These are phyloP conservation scores for Cremastobaeus sp. DNA, from an alignment of 2,888 invertebrate genomes.

Conservation along the genomic window DNA sequence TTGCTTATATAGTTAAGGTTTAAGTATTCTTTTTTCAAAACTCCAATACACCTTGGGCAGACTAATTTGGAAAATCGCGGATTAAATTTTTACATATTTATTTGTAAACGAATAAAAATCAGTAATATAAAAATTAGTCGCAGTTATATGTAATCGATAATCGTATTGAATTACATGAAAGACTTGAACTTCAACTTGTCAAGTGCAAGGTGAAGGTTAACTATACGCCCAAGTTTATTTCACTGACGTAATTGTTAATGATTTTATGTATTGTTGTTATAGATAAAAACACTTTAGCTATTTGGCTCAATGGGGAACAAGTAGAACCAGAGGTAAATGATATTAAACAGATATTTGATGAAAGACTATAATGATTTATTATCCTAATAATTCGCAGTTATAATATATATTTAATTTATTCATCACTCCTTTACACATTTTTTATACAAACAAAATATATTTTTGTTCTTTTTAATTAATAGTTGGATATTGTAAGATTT, in stretches of 20 bases:
- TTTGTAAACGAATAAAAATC: too few species aligned
- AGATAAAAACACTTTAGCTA: conserved; percentile 87
- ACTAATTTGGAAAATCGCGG: too few species aligned
- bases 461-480: too few species aligned
- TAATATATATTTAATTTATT: neutral
- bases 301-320: conserved; percentile 87
- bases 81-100: too few species aligned
- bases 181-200: conserved; percentile 20
- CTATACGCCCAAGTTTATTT: conserved; percentile 24
- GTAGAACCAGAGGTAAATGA: conserved; percentile 82
- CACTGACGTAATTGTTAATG: neutral
- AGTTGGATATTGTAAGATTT: too few species aligned
- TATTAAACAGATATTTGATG: neutral
- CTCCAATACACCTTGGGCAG: too few species aligned
- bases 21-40: too few species aligned
- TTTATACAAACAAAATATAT: too few species aligned
- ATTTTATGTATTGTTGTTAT: conserved; percentile 10
- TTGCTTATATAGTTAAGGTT: too few species aligned
- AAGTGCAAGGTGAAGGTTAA: conserved; percentile 46
- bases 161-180: conserved; percentile 10
- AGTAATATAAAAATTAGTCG: too few species aligned
- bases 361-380: neutral
- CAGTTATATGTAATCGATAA: too few species aligned
- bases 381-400: neutral
- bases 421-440: too few species aligned